Percentiles rank a stretch among this genome's conserved stretches.
These are phyloP conservation scores for Echinarachnius parma DNA, from an alignment of 53 echinoderm and acorn worm species.

Conservation along the genomic window DNA sequence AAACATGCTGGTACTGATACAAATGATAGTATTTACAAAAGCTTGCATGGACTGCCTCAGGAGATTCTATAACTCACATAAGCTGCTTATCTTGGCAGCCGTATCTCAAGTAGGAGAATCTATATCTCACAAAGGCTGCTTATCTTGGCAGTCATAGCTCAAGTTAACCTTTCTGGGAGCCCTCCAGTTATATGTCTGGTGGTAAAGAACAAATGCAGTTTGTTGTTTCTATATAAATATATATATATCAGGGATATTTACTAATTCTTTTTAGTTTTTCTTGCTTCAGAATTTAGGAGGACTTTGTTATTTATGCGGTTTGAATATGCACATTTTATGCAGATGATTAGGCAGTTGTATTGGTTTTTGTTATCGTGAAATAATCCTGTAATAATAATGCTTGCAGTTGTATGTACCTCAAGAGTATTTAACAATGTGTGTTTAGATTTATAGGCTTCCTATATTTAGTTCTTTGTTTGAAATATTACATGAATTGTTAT, in stretches of 20 bases:
- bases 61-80: no score
- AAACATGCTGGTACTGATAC: no score
- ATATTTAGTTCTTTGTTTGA: constrained; percentile 10
- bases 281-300: constrained; percentile 28
- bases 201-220: not conserved
- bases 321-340: constrained; percentile 50
- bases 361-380: constrained; percentile 12
- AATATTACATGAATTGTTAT: not conserved
- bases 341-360: constrained; percentile 40
- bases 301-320: constrained; percentile 44
- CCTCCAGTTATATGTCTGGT: no score
- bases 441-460: constrained; percentile 19
- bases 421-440: constrained; percentile 36
- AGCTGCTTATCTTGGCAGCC: no score
- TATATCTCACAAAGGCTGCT: no score
- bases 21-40: no score
- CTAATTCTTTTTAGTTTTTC: constrained; percentile 31
- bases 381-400: constrained; percentile 17
- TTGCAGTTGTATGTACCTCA: constrained; percentile 45
- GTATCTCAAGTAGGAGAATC: not conserved
- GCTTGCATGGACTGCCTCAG: no score
- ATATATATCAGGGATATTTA: constrained; percentile 50
- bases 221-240: constrained; percentile 15
- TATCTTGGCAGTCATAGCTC: no score
- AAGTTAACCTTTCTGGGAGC: no score